Percentiles rank a stretch among this genome's conserved stretches.
Conservation (phyloP, 1,140 invertebrate genomes). For the Phymastichus coffea region DNA sequence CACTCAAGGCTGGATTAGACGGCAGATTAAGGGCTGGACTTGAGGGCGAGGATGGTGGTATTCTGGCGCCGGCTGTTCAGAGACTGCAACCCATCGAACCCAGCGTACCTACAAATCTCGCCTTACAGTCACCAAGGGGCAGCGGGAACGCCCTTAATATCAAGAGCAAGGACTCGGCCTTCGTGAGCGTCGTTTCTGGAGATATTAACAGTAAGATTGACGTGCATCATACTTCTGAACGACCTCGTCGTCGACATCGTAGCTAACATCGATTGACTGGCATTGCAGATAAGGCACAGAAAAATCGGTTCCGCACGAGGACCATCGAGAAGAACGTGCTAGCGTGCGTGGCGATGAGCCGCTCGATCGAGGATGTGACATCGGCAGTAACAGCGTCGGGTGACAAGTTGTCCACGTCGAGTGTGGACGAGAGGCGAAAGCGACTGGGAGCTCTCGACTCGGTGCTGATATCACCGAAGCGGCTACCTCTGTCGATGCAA, state of each 20-base stretch:
- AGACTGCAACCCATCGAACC: constrained; percentile 40
- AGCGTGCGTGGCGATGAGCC: constrained; percentile 34
- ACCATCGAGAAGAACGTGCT: constrained; percentile 55
- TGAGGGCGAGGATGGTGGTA: constrained; percentile 26
- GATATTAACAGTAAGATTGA: neutral
- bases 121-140: constrained; percentile 36
- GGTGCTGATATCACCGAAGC: constrained; percentile 47
- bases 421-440: constrained; percentile 44
- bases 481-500: neutral
- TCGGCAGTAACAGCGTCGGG: neutral
- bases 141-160: constrained; percentile 29
- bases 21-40: constrained; percentile 62
- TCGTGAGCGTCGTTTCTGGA: constrained; percentile 37
- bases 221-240: no score
- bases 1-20: constrained; percentile 65
- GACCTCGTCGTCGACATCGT: no score
- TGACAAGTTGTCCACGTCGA: no score
- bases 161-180: constrained; percentile 46
- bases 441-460: constrained; percentile 52
- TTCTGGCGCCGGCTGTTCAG: constrained; percentile 37
- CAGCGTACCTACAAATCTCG: neutral
- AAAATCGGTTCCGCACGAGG: constrained; percentile 52
- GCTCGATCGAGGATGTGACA: constrained; percentile 38
- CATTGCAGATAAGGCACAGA: constrained; percentile 47
- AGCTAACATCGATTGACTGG: no score